Percentiles rank a stretch among this genome's conserved stretches.
Evolutionary conservation across 2,113 vertebrate genomes (phyloP).

Genomic region (Mobula hypostoma): DNA sequence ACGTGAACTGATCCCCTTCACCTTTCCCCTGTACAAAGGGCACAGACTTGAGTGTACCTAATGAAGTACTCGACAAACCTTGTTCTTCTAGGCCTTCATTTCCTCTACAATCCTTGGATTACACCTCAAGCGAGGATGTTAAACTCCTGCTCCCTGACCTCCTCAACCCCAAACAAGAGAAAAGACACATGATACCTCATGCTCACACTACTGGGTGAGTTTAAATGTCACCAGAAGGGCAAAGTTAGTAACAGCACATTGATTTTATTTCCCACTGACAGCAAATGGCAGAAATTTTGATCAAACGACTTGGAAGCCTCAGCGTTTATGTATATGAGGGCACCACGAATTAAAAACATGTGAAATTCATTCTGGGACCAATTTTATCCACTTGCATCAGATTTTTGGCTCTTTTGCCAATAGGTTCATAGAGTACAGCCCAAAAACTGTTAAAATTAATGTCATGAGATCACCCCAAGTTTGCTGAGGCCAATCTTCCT

Average conservation of each 20-base stretch:
- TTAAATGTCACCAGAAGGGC: not conserved
- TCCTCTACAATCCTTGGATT: not conserved
- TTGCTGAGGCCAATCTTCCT: not conserved
- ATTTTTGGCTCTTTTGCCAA: not conserved
- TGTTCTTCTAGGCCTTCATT: not conserved
- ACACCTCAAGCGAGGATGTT: not conserved
- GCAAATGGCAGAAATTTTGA: not conserved
- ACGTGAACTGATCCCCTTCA: not conserved
- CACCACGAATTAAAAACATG: not conserved
- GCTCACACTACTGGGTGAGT: not conserved
- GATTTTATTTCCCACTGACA: not conserved
- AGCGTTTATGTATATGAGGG: not conserved
- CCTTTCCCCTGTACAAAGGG: not conserved
- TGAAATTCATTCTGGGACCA: constrained; percentile 25
- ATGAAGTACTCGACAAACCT: not conserved
- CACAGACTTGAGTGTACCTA: not conserved
- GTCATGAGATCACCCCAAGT: not conserved
- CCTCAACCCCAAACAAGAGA: not conserved
- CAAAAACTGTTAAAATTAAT: not conserved
- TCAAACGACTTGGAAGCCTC: not conserved
- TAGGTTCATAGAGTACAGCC: not conserved
- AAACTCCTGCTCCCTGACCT: not conserved
- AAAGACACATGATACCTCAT: not conserved
- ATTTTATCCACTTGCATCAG: not conserved
- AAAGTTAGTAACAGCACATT: not conserved